These are phyloP conservation scores for Smithornis capensis DNA, from an alignment of 2,113 vertebrate genomes.

Conservation along the genomic window DNA sequence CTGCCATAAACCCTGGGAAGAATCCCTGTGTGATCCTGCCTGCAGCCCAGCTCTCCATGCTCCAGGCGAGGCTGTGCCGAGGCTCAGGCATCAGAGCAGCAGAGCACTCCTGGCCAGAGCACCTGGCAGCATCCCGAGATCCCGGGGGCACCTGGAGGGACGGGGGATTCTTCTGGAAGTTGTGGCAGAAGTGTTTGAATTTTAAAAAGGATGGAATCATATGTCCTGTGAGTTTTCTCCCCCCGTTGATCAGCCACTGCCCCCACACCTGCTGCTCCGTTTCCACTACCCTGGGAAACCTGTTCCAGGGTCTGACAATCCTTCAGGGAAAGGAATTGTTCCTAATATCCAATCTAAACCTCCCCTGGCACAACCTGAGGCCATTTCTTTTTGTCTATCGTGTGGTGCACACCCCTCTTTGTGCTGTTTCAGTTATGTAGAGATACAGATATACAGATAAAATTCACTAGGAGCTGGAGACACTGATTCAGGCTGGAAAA, in stretches of 20 bases:
- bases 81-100: background rate
- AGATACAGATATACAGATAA: background rate
- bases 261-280: background rate
- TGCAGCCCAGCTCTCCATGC: background rate
- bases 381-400: background rate
- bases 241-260: background rate
- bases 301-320: background rate
- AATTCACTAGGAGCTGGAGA: background rate
- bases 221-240: background rate
- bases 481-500: background rate
- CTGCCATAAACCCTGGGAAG: background rate
- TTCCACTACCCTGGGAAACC: background rate
- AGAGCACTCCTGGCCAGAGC: background rate
- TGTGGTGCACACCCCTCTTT: background rate
- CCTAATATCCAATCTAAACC: background rate
- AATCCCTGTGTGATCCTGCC: background rate
- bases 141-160: background rate
- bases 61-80: accelerated
- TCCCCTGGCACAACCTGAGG: background rate
- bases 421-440: background rate
- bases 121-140: background rate
- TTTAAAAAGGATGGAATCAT: background rate
- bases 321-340: background rate
- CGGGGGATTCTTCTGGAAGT: background rate
- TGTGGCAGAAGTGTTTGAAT: background rate